Conservation (phyloP, 2,888 invertebrate genomes). For the Clunio marinus region DNA sequence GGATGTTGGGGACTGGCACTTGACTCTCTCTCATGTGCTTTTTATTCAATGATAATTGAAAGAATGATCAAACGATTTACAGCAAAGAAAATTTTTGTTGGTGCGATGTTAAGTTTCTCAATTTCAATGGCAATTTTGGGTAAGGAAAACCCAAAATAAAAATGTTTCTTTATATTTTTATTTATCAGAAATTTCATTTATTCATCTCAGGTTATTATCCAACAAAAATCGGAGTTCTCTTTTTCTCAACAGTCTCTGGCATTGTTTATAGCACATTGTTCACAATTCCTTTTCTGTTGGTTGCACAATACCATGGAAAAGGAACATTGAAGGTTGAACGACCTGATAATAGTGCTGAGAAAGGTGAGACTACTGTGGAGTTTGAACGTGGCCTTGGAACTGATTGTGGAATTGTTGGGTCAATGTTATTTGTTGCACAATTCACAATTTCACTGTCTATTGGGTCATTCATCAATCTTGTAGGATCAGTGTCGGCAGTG, state of each 20-base stretch:
- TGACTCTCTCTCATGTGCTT: slow-evolving; percentile 51
- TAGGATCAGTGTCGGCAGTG: slow-evolving; percentile 49
- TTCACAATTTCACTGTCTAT: slow-evolving; percentile 45
- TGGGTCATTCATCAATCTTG: slow-evolving; percentile 47
- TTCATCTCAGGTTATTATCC: slow-evolving; percentile 45
- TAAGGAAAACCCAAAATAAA: too few relatives aligned
- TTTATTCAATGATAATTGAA: slow-evolving; percentile 50
- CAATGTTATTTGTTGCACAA: slow-evolving; percentile 52
- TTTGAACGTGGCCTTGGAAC: slow-evolving; percentile 49
- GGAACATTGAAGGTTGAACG: slow-evolving; percentile 48
- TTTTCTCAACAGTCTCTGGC: slow-evolving; percentile 51
- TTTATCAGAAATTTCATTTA: too few relatives aligned
- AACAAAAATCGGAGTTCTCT: slow-evolving; percentile 49
- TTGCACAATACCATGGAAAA: slow-evolving; percentile 51
- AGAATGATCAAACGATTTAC: slow-evolving; percentile 48
- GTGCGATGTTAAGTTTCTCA: slow-evolving; percentile 49
- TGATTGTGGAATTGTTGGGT: slow-evolving; percentile 52
- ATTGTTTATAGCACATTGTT: slow-evolving; percentile 51
- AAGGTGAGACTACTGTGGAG: slow-evolving; percentile 43
- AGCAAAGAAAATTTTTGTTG: slow-evolving; percentile 48
- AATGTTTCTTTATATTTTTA: too few relatives aligned
- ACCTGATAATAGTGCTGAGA: slow-evolving; percentile 47
- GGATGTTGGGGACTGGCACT: slow-evolving; percentile 52
- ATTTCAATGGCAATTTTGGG: slow-evolving; percentile 51
- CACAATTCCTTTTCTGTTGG: slow-evolving; percentile 51